These are phyloP conservation scores for Salvelinus fontinalis DNA, from an alignment of 2,113 vertebrate genomes.

Conservation along the genomic window DNA sequence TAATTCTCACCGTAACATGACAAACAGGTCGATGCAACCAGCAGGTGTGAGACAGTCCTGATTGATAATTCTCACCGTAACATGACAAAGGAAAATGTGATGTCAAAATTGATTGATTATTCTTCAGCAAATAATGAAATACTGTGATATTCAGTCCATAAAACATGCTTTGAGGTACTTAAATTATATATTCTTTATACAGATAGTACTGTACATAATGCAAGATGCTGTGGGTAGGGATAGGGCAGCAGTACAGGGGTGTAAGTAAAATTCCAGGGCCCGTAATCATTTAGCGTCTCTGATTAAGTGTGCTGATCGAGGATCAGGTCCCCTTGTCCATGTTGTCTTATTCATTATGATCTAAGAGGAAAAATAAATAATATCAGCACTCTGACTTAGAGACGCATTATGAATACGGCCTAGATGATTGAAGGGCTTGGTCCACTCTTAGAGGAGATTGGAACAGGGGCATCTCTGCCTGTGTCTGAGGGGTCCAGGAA, in stretches of 20 bases:
- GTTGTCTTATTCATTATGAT: not conserved
- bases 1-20: not conserved
- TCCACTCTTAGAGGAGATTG: not conserved
- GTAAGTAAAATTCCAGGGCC: not conserved
- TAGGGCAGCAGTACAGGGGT: not conserved
- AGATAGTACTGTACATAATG: conserved; percentile 60
- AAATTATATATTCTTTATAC: conserved; percentile 58
- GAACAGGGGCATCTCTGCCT: conserved; percentile 5
- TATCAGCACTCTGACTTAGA: conserved; percentile 1
- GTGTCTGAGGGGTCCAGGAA: conserved; percentile 30
- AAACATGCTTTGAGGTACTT: conserved; percentile 68
- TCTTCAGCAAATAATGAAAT: conserved; percentile 52
- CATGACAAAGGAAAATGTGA: too few species aligned
- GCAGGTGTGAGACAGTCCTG: conserved; percentile 10
- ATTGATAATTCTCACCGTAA: not conserved
- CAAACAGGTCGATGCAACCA: not conserved
- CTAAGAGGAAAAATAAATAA: not conserved
- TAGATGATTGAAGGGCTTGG: conserved; percentile 25
- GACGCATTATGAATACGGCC: not conserved
- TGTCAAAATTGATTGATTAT: conserved; percentile 47
- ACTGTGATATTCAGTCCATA: conserved; percentile 67
- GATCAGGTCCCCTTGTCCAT: too few species aligned
- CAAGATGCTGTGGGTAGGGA: conserved; percentile 28
- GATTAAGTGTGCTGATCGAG: too few species aligned
- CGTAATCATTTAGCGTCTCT: too few species aligned